A percentile compares a stretch with the other conserved stretches of the same genome.
Conservation (phyloP, 2,888 invertebrate genomes). For the Coelopa pilipes region DNA sequence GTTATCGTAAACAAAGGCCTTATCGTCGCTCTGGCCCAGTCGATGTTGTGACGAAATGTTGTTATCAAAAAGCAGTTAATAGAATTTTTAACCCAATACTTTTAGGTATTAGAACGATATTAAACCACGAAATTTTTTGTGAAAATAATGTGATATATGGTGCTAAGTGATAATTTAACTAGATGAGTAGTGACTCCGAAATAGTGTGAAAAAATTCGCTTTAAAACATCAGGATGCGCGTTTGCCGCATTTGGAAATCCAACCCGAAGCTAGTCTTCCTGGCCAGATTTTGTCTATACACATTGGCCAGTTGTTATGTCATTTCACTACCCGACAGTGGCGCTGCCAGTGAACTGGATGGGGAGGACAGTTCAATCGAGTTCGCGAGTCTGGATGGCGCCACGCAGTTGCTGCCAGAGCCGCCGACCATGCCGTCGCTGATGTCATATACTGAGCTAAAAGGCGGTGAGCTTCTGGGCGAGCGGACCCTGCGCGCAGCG, state of each 20-base stretch:
- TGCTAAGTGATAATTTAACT: conserved; percentile 5
- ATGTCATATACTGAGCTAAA: conserved; percentile 61
- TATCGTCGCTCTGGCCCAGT: conserved; percentile 1
- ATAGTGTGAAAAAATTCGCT: background rate
- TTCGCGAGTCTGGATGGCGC: conserved; percentile 59
- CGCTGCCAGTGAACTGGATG: too few relatives aligned
- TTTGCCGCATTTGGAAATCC: background rate
- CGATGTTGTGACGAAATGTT: conserved; percentile 7
- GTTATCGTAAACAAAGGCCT: background rate
- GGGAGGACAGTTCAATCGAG: conserved; percentile 49
- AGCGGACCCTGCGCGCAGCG: conserved; percentile 59
- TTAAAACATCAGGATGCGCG: background rate
- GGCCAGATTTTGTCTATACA: too few relatives aligned
- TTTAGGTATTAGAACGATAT: background rate
- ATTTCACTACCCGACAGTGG: too few relatives aligned
- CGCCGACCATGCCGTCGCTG: conserved; percentile 40
- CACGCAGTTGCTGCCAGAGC: conserved; percentile 50
- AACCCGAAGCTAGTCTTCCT: too few relatives aligned
- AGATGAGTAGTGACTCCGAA: background rate
- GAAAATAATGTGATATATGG: background rate
- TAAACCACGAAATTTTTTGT: background rate
- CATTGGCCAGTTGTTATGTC: too few relatives aligned
- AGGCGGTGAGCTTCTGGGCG: conserved; percentile 63
- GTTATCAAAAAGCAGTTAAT: background rate
- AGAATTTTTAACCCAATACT: background rate